A percentile compares a stretch with the other conserved stretches of the same genome.
phyloP scores from a whole-genome alignment of 2,888 invertebrate genomes.

The Callinectes sapidus region DNA sequence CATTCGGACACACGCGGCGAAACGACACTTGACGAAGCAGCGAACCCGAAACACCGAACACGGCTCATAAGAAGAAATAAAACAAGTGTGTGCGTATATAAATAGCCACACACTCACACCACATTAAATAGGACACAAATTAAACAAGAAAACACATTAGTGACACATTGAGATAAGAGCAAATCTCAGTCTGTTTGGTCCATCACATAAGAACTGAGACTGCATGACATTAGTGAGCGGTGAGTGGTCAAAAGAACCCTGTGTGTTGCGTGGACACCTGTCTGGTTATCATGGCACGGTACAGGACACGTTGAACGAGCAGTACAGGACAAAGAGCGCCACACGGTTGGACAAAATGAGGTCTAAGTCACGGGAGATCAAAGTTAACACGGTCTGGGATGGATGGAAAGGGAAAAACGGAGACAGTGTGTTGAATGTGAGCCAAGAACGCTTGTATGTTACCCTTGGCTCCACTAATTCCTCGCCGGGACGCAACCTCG shows the following conservation, averaged over 20 bases:
- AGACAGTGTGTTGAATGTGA: background rate
- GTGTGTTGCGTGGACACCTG: conserved; percentile 3
- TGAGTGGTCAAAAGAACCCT: background rate
- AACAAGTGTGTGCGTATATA: background rate
- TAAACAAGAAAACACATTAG: background rate
- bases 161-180: background rate
- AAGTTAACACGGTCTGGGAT: background rate
- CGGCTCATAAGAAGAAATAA: background rate
- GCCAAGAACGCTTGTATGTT: background rate
- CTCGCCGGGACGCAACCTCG: conserved; percentile 54
- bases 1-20: background rate
- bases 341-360: background rate
- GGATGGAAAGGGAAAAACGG: background rate
- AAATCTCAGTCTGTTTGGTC: background rate
- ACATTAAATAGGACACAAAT: background rate
- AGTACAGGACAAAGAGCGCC: background rate
- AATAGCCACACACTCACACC: background rate
- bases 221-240: background rate
- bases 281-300: background rate
- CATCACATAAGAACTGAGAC: background rate
- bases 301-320: background rate
- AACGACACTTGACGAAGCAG: background rate
- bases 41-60: background rate
- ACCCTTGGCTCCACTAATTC: conserved; percentile 48
- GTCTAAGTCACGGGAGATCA: background rate